phyloP scores from a whole-genome alignment of 2,113 vertebrate species.

The Campylomormyrus tamandua region DNA sequence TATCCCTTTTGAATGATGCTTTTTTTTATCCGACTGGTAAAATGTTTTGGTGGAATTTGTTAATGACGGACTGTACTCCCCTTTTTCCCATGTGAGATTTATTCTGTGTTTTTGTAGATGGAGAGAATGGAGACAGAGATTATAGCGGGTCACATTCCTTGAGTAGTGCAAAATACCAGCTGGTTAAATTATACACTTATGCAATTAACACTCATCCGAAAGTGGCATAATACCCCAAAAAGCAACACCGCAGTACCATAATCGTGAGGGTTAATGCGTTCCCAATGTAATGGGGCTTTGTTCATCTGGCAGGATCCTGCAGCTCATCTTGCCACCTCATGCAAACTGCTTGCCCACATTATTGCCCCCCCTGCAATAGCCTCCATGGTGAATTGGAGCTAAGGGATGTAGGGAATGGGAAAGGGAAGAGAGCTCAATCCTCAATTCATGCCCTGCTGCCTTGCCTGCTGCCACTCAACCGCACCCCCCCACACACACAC shows the following conservation, averaged over 20 bases:
- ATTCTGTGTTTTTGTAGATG: not conserved
- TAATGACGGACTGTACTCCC: constrained; percentile 18
- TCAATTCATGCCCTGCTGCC: not conserved
- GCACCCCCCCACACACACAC: not conserved
- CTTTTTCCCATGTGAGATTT: constrained; percentile 23
- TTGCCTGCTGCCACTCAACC: not conserved
- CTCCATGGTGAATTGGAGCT: not conserved
- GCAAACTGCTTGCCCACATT: not conserved
- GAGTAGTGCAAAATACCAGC: not conserved
- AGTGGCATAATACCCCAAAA: not conserved
- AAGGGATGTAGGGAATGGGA: not conserved
- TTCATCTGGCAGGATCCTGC: not conserved
- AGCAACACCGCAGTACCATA: not conserved
- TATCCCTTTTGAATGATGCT: not conserved
- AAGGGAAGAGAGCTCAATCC: not conserved
- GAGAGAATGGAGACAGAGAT: not conserved
- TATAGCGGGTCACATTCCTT: not conserved
- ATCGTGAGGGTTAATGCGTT: not conserved
- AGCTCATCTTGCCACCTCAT: not conserved
- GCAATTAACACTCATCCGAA: not conserved
- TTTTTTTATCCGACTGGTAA: constrained; percentile 17
- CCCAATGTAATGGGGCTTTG: not conserved
- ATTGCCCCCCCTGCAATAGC: not conserved
- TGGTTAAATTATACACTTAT: not conserved
- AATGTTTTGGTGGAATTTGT: constrained; percentile 18